Percentiles rank a stretch among this genome's conserved stretches.
Evolutionary conservation across 2,797 vertebrate species (phyloP).

Genomic region (Mormyrus proboscirostris): DNA sequence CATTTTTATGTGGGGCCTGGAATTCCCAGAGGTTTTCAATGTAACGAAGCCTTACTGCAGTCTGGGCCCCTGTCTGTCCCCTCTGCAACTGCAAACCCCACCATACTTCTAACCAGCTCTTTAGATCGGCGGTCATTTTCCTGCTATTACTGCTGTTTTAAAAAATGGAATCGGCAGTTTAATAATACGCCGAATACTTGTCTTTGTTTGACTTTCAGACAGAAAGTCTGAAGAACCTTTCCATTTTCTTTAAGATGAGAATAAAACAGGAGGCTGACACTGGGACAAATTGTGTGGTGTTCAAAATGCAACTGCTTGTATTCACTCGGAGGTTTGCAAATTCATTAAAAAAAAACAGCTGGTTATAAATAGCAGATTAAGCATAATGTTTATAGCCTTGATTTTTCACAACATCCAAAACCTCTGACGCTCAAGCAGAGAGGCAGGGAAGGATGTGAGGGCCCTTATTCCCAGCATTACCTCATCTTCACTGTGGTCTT

Average conservation of each 20-base stretch:
- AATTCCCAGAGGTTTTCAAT: not conserved
- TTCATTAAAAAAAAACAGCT: not conserved
- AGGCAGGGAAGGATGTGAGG: not conserved
- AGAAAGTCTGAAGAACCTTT: not conserved
- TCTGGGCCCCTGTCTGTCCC: not conserved
- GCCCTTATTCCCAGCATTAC: slow-evolving; percentile 3
- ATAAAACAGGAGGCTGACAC: not conserved
- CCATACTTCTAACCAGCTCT: not conserved
- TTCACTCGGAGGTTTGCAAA: not conserved
- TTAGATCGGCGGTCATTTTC: not conserved
- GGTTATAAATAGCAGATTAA: not conserved
- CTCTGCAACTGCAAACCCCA: not conserved
- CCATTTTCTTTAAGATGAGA: not conserved
- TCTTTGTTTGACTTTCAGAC: not conserved
- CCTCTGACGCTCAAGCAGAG: not conserved
- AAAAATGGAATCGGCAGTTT: not conserved
- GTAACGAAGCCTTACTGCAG: not conserved
- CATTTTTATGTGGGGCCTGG: not conserved
- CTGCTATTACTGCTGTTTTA: not conserved
- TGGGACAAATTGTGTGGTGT: not conserved
- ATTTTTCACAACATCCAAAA: not conserved
- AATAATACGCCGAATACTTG: not conserved
- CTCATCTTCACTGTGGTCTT: slow-evolving; percentile 15
- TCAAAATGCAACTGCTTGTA: not conserved
- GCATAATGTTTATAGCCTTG: not conserved